Evolutionary conservation across 2,113 vertebrate genomes (phyloP).

Genomic region (Pangasianodon gigas): DNA sequence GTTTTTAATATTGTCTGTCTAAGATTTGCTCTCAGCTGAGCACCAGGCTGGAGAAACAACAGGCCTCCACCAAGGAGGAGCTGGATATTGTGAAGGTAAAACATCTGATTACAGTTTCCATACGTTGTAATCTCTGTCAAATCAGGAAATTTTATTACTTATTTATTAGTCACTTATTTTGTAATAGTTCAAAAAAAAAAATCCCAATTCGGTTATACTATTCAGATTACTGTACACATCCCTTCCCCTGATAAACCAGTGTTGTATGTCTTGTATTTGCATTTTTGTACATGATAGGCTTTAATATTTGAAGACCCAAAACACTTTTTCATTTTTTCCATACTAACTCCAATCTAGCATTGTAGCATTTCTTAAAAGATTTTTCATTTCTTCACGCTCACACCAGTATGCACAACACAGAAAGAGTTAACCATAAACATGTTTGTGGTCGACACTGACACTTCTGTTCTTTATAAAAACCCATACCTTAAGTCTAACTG

Average conservation of each 20-base stretch:
- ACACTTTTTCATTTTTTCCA: background rate
- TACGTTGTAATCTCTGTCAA: too few relatives aligned
- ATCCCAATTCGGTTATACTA: too few relatives aligned
- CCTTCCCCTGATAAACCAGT: background rate
- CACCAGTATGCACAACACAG: background rate
- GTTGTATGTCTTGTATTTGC: background rate
- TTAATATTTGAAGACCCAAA: background rate
- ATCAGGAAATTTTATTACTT: too few relatives aligned
- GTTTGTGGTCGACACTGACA: background rate
- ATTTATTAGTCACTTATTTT: background rate
- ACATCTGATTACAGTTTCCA: background rate
- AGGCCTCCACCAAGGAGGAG: slow-evolving; percentile 91
- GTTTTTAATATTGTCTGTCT: slow-evolving; percentile 38
- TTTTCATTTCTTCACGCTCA: background rate
- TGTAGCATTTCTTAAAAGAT: background rate
- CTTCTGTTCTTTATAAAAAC: background rate
- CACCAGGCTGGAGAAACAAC: slow-evolving; percentile 93
- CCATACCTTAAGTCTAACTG: background rate
- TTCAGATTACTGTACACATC: background rate
- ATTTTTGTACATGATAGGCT: background rate
- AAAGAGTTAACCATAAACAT: background rate
- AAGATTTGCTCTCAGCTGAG: slow-evolving; percentile 99
- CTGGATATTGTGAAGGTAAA: slow-evolving; percentile 91
- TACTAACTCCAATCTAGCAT: background rate
- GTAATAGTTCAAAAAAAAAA: background rate